Base-by-base conservation (phyloP, 2,888 invertebrate genomes). In the Nomada lathburiana region DNA sequence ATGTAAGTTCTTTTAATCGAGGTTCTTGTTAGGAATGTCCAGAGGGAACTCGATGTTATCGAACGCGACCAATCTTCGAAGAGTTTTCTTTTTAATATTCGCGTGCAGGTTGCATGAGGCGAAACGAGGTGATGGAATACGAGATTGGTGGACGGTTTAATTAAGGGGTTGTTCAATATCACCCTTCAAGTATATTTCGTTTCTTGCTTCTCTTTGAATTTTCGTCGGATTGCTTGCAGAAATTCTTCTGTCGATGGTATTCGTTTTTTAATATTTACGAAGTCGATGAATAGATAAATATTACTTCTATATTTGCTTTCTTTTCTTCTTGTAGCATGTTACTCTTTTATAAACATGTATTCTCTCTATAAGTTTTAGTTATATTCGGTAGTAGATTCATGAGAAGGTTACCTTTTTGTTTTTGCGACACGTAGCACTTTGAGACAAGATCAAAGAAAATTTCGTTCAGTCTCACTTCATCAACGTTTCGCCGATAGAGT, bases 391-490 rank as follows among this genome's bases (percentile, higher is more conserved):
- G 23, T 36, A 42, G 59, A 64, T 74, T 60, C 64, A 53, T 52
- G 60, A 52, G 23, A 62, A 83, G 70, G 55, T 76, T 65, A 42
- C 55, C 50, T 29, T 20, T 53, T n/a, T n/a, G n/a, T n/a, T 20
- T 29, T 57, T 7, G 64, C 53, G 65, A 52, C 72, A 52, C 53
- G 44, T 5, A 20, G 20, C 63, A 36, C 81, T 84, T 82, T 79
- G 63, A 82, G 70, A 73, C 59, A 70, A 63, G 77, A 85, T 85
- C 85, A 85, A 86, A 86, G 85, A 81, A 86, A 79, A 80, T 74
- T 68, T 70, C 80, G 83, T 85, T 85, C 79, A 53, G 80, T 76
- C 65, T 81, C 78, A 29, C 84, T 78, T 76, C 74, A 53, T 72
- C 64, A 70, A 53, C 44, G 63, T 42, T 59, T n/a, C 59, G 69